These are phyloP conservation scores for Brenthis daphne DNA, from an alignment of 2,888 invertebrate species.

Conservation along the genomic window DNA sequence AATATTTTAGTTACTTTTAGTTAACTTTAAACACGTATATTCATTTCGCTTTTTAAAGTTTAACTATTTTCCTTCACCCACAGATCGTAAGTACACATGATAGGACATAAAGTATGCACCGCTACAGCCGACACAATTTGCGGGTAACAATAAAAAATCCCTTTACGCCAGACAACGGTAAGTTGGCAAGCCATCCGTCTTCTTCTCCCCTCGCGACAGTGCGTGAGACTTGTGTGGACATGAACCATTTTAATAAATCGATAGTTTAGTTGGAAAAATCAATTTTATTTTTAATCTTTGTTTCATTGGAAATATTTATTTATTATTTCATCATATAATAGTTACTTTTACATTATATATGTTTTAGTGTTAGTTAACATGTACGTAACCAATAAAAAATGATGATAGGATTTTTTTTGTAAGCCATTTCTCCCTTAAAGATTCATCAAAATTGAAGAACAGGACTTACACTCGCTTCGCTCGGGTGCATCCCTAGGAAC, in stretches of 20 bases:
- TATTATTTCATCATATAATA: not conserved
- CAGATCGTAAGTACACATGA: slow-evolving; percentile 43
- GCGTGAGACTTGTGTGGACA: slow-evolving; percentile 53
- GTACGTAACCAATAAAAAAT: no score
- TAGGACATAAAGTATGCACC: slow-evolving; percentile 72
- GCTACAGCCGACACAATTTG: slow-evolving; percentile 71
- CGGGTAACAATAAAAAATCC: slow-evolving; percentile 80
- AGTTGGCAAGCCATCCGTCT: slow-evolving; percentile 72
- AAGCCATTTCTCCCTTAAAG: no score
- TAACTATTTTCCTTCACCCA: not conserved
- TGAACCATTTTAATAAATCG: slow-evolving; percentile 21
- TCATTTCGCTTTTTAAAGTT: no score
- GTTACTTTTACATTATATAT: no score
- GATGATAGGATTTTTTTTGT: no score
- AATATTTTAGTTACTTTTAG: no score
- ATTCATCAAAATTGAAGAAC: no score
- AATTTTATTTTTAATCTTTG: no score
- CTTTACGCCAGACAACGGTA: slow-evolving; percentile 76
- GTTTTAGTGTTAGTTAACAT: no score
- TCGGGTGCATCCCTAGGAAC: no score
- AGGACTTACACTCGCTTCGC: no score
- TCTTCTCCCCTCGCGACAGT: slow-evolving; percentile 68
- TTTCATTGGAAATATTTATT: not conserved
- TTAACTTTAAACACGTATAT: no score
- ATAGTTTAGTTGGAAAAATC: not conserved